phyloP scores from a whole-genome alignment of 1,140 invertebrate genomes.

The Ridgeia piscesae region DNA sequence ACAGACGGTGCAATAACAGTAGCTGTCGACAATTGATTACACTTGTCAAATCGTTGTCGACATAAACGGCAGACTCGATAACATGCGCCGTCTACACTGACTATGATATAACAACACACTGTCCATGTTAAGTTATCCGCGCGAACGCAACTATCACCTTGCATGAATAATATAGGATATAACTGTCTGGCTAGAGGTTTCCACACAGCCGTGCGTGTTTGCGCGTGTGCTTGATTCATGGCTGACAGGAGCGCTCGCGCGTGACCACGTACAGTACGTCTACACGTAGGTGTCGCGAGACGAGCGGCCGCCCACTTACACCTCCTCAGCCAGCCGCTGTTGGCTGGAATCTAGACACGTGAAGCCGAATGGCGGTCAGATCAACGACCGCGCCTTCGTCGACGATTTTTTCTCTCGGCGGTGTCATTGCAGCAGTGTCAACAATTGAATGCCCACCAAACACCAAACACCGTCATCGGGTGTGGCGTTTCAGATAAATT shows the following conservation, averaged over 20 bases:
- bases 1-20: neutral
- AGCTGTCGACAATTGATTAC: conserved; percentile 1
- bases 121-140: neutral
- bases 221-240: neutral
- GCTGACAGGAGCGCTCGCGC: neutral
- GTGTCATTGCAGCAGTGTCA: neutral
- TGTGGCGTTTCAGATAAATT: neutral
- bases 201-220: neutral
- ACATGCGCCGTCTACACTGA: neutral
- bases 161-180: neutral
- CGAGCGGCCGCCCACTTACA: neutral
- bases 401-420: neutral
- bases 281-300: neutral
- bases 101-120: neutral
- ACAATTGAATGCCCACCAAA: neutral
- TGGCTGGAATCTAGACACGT: neutral
- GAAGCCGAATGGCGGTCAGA: neutral
- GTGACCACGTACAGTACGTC: neutral
- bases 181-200: neutral
- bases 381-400: neutral
- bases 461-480: neutral
- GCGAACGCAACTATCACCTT: neutral
- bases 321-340: neutral
- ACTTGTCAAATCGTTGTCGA: neutral
- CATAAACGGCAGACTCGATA: neutral